Base-by-base conservation (phyloP, 92 coral and sea anemone genomes). In the Heliopora coerulea region DNA sequence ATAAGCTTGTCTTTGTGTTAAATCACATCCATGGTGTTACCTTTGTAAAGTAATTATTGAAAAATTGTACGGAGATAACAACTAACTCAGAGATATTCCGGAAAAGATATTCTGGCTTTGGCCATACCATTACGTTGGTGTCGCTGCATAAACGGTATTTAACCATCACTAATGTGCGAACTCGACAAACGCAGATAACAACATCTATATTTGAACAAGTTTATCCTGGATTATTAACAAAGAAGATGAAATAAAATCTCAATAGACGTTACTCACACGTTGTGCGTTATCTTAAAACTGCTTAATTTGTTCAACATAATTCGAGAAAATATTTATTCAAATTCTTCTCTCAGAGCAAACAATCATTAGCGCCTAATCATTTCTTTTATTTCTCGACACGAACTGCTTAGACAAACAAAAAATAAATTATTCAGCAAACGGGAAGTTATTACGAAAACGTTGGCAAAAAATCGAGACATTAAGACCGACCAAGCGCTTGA, bases 111-210 rank as follows among this genome's bases (percentile, higher is more conserved):
- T 70, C 54, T 35, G 54, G 48, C 42, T 33, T 25, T 39, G 58
- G 77, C 62, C 62, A 70, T 33, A 70, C 41, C 40, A 52, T 31
- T 13, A 56, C 33, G 61, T 15, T 28, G 28, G 61, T 15, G 61
- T 56, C 30, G 33, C 61, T 56, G 15, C 11, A 29, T 70, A 70
- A 70, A 70, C 77, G 77, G 30, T 35, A 41, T 70, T 69, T 69
- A 69, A 34, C 52, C 52, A 29, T 35, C 63, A 70, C 77, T 70
- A 70, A 70, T 70, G 77, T 70, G 77, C 63, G 77, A 70, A 70
- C 62, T 54, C 77, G 77, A 70, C 77, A 70, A 37, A 70, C 77
- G 58, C 77, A 52, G 77, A 70, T 70, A 70, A 70, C 77, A 70
- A n/a, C 77, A 52, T 70, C 64, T 70, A 70, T 54, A 58, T 70